Conservation (phyloP, 2,113 vertebrate species). For the Phodopus roborovskii region DNA sequence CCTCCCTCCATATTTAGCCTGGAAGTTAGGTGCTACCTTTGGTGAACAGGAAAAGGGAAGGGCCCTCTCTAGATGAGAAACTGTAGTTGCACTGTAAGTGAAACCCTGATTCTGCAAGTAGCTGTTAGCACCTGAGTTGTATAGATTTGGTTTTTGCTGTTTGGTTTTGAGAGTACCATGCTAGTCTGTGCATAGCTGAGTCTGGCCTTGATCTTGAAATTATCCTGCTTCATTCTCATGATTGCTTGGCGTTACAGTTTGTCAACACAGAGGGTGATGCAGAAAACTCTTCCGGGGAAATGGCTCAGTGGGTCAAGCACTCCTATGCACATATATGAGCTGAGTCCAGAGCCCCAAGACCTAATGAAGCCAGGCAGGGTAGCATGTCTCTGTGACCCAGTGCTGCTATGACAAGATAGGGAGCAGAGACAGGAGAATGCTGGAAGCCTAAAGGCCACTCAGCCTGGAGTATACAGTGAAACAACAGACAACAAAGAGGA, state of each 20-base stretch:
- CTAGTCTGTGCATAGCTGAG: not conserved
- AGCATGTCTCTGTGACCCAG: not conserved
- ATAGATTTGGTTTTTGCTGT: not conserved
- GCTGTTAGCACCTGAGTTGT: not conserved
- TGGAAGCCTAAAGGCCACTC: not conserved
- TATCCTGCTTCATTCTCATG: not conserved
- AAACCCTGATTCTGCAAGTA: not conserved
- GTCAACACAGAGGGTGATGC: not conserved
- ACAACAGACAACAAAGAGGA: not conserved
- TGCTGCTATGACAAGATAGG: not conserved
- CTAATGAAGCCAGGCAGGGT: not conserved
- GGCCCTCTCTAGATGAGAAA: not conserved
- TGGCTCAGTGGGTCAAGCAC: not conserved
- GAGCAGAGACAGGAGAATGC: not conserved
- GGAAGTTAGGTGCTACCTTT: not conserved
- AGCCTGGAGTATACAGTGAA: not conserved
- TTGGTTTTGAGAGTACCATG: not conserved
- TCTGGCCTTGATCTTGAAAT: not conserved
- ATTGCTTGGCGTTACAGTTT: not conserved
- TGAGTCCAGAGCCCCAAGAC: not conserved
- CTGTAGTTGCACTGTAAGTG: not conserved
- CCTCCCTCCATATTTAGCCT: fast-evolving
- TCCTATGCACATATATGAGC: not conserved
- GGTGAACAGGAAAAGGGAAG: not conserved
- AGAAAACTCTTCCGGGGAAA: not conserved